Evolutionary conservation across 2,797 vertebrate genomes (phyloP).

Genomic region (Betta splendens): DNA sequence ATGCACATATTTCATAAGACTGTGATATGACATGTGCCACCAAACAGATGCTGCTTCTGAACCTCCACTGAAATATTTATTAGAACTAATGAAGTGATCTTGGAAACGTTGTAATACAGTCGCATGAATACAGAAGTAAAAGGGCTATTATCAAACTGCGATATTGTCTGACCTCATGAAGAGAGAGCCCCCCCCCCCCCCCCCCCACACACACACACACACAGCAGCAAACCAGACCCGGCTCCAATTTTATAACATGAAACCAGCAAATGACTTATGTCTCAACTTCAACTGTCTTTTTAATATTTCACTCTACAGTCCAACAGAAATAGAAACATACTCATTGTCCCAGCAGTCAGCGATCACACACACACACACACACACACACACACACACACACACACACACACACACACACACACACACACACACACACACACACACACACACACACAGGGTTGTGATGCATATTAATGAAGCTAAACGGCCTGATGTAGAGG

Average conservation of each 20-base stretch:
- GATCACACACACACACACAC: slow-evolving; percentile 41
- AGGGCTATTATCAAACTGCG: background rate
- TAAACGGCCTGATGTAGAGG: slow-evolving; percentile 65
- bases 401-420: slow-evolving; percentile 29
- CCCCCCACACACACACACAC: too few relatives aligned
- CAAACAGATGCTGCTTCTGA: background rate
- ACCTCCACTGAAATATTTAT: background rate
- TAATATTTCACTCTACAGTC: slow-evolving; percentile 49
- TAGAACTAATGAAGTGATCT: background rate
- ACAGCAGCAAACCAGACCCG: slow-evolving; percentile 17
- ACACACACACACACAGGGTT: slow-evolving; percentile 51
- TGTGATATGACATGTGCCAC: background rate
- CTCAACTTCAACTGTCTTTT: slow-evolving; percentile 37
- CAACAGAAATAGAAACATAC: slow-evolving; percentile 54
- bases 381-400: slow-evolving; percentile 30
- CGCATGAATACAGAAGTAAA: background rate
- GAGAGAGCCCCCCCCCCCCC: too few relatives aligned
- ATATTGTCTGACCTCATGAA: too few relatives aligned
- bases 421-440: slow-evolving; percentile 31
- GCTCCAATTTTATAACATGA: slow-evolving; percentile 37
- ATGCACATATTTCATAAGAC: background rate
- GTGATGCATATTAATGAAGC: slow-evolving; percentile 82
- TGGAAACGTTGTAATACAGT: slow-evolving; percentile 1
- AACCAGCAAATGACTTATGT: slow-evolving; percentile 44
- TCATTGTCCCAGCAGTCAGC: slow-evolving; percentile 48